A percentile compares a stretch with the other conserved stretches of the same genome.
These are phyloP conservation scores for Lochmaea capreae DNA, from an alignment of 2,888 invertebrate genomes.

Conservation along the genomic window DNA sequence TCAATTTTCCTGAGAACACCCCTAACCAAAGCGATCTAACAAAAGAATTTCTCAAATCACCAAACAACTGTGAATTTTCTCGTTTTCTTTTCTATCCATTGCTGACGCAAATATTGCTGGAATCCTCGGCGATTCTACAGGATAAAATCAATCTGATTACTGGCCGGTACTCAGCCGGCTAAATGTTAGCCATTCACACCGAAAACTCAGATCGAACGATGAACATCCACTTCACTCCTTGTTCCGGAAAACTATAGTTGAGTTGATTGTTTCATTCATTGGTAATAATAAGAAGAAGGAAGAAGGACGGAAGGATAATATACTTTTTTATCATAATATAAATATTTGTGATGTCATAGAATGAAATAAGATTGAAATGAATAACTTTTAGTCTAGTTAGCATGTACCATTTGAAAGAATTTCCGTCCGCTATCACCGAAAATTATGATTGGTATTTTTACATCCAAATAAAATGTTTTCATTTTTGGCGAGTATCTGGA, in stretches of 20 bases:
- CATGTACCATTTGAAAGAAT: too few relatives aligned
- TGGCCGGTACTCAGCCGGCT: slow-evolving; percentile 26
- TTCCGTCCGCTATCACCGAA: too few relatives aligned
- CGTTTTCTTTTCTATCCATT: slow-evolving; percentile 31
- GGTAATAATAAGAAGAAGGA: neutral
- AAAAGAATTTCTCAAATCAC: slow-evolving; percentile 19
- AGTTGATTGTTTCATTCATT: slow-evolving; percentile 25
- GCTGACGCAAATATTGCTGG: slow-evolving; percentile 36
- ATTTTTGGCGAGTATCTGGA: too few relatives aligned
- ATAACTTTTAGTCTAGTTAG: neutral
- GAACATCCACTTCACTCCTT: slow-evolving; percentile 37
- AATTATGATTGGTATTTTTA: too few relatives aligned
- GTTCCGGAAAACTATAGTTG: slow-evolving; percentile 19
- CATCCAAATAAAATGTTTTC: too few relatives aligned
- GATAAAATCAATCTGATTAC: slow-evolving; percentile 42
- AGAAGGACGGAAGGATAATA: neutral
- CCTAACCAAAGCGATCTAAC: slow-evolving; percentile 1
- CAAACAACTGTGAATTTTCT: slow-evolving; percentile 28
- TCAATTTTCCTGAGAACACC: slow-evolving; percentile 12
- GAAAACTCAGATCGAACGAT: slow-evolving; percentile 30
- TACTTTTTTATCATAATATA: neutral
- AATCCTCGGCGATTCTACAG: slow-evolving; percentile 23
- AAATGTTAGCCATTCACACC: slow-evolving; percentile 41
- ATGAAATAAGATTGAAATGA: neutral
- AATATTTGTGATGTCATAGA: too few relatives aligned